Percentiles rank a stretch among this genome's conserved stretches.
Evolutionary conservation across 1,140 invertebrate genomes (phyloP).

Genomic region (Drosophila azteca): DNA sequence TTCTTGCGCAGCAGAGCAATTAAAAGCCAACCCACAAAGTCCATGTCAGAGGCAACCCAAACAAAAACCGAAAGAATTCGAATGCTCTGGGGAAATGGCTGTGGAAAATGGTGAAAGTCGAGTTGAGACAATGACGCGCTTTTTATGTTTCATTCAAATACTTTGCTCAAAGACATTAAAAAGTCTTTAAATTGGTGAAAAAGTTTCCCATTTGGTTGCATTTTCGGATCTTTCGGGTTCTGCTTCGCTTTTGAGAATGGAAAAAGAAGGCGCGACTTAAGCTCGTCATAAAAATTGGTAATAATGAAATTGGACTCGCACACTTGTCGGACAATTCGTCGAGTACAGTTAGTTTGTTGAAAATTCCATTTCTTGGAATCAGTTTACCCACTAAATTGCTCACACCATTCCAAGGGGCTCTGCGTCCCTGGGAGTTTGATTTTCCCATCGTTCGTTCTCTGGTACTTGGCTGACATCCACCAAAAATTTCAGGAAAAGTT

Average conservation of each 20-base stretch:
- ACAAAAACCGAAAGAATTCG: no score
- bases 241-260: not conserved
- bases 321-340: conserved; percentile 22
- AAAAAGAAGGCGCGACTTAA: conserved; percentile 38
- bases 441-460: conserved; percentile 13
- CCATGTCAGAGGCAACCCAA: conserved; percentile 20
- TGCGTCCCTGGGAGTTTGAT: no score
- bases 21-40: conserved; percentile 39
- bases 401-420: conserved; percentile 5
- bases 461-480: conserved; percentile 20
- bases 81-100: no score
- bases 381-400: conserved; percentile 48
- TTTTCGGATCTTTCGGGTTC: conserved; percentile 39
- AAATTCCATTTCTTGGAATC: conserved; percentile 27
- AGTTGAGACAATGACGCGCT: no score
- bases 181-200: conserved; percentile 46
- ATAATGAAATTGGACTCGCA: conserved; percentile 47
- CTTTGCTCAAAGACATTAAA: conserved; percentile 65
- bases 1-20: conserved; percentile 15
- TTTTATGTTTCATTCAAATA: conserved; percentile 62
- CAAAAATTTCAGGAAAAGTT: conserved; percentile 43
- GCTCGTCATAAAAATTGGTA: conserved; percentile 59
- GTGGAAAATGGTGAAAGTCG: no score
- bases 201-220: conserved; percentile 39
- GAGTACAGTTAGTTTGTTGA: conserved; percentile 31